Base-by-base conservation (phyloP, 2,113 vertebrate genomes). In the Burhinus oedicnemus region DNA sequence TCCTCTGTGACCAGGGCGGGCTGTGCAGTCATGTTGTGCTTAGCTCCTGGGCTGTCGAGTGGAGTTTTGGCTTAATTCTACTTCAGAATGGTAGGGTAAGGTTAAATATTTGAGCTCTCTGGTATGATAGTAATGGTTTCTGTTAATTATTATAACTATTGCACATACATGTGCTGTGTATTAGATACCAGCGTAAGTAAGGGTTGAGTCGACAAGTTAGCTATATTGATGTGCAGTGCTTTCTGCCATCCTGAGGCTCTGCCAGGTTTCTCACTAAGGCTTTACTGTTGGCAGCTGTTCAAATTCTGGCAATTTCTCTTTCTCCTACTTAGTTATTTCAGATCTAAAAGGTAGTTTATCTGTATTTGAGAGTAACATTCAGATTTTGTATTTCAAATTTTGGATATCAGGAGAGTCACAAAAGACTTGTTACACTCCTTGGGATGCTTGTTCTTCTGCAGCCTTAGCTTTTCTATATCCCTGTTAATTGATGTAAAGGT, bases 111-210 rank as follows among this genome's bases (percentile, higher is more conserved):
- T 68, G 52, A 87, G 42, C 62, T 42, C 19, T 57, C 42, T 90
- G 42, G 12, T 34, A 14, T 45, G 51, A 45, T 66, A 21, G 16
- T 51, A 40, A 27, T 85, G 42, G 23, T 97, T 88, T 81, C 49
- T 80, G 16, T 54, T 20, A 26, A 36, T 47, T 62, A 3, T 0
- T 1, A 0, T 16, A 32, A 42, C 25, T 91, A 3, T 21, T 62
- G 76, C 58, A 12, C 36, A 26, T 26, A 38, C 30, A 27, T 19
- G n/a, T 70, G 42, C 38, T 77, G 36, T 68, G 49, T 44, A 12
- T 87, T 34, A 36, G 29, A 27, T 68, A 29, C 11, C 23, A 44
- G 0, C 2, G 0, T 38, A 61, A 75, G 34, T 32, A 19, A 44
- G 52, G 47, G 19, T 32, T 95, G 87, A 64, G 52, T 44, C 0